Evolutionary conservation across 2,888 invertebrate species (phyloP), one percentile per base, ranked within the genome.

Genomic region (Polyommatus icarus): DNA sequence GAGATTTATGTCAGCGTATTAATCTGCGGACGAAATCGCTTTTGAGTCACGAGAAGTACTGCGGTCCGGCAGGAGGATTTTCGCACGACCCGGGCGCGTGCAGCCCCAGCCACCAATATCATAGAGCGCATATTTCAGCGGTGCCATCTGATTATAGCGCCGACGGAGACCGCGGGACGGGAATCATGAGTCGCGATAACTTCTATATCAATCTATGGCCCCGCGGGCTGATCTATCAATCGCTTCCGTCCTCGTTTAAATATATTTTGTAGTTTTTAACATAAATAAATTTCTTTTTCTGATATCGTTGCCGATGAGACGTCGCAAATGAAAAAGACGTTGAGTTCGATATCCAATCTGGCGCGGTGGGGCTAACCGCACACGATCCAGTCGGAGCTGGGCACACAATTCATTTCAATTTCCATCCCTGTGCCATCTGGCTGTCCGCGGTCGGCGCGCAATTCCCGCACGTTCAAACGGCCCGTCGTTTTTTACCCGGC

Each of bases 331-430:
- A 86, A 88, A 89, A 89, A 88, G 88, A 89, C 90, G 87, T 90
- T 88, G 87, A 87, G 90, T 90, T 88, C 87, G 85, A 85, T 87
- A 91, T 90, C 87, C 90, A 92, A 91, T 91, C 90, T 89, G 87
- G 88, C 85, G 84, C 83, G 83, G 85, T 82, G 81, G 85, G 85
- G 85, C 84, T 85, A 88, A 87, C 90, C 89, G 86, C 90, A 88
- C 85, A 87, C 87, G 87, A 87, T 87, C 86, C 85, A 77, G 59
- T 73, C 59, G 50, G 83, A 82, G 87, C 86, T 84, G 86, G 80
- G 86, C 90, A 90, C 91, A 92, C 92, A 91, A 91, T 91, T 91
- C 88, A 92, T 91, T 91, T 90, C 89, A 88, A 89, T 91, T 91
- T 87, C 88, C 88, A 87, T 89, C 85, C 84, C 84, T 84, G 81